Evolutionary conservation across 2,888 invertebrate genomes (phyloP).

Genomic region (Yponomeuta evonymella): DNA sequence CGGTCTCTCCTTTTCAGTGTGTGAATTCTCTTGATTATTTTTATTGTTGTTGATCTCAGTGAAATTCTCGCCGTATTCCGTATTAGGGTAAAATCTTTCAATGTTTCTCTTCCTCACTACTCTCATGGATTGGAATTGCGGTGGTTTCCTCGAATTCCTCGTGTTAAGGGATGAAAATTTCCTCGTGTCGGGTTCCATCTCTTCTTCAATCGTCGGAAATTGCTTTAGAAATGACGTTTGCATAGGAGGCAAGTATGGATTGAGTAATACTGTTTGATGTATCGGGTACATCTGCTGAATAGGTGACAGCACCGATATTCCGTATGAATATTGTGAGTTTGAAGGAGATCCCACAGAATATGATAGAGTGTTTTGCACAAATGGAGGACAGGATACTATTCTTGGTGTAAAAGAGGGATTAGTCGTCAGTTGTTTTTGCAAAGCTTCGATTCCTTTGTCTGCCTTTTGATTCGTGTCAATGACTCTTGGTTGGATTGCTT

Average conservation of each 20-base stretch:
- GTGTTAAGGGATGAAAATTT: constrained; percentile 68
- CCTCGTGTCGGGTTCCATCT: constrained; percentile 47
- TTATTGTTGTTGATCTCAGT: constrained; percentile 68
- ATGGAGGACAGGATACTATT: constrained; percentile 61
- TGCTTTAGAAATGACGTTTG: constrained; percentile 60
- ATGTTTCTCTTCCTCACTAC: constrained; percentile 62
- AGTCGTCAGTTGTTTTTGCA: constrained; percentile 67
- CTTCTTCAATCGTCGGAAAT: constrained; percentile 62
- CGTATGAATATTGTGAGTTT: constrained; percentile 47
- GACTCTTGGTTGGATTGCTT: constrained; percentile 73
- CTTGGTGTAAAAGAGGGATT: constrained; percentile 70
- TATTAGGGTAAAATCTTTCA: constrained; percentile 69
- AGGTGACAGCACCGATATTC: constrained; percentile 59
- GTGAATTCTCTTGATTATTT: constrained; percentile 36
- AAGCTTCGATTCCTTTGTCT: constrained; percentile 53
- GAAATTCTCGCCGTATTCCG: constrained; percentile 66
- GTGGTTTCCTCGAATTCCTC: constrained; percentile 51
- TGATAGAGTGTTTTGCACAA: constrained; percentile 53
- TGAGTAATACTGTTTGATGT: constrained; percentile 61
- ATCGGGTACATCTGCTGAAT: constrained; percentile 67
- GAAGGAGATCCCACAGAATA: constrained; percentile 43
- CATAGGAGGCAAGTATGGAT: constrained; percentile 63
- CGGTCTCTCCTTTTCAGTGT: constrained; percentile 29
- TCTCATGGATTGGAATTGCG: constrained; percentile 69
- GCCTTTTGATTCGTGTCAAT: constrained; percentile 55